These are phyloP conservation scores for Rhadina sibilatrix DNA, from an alignment of 2,113 vertebrate species.

Conservation along the genomic window DNA sequence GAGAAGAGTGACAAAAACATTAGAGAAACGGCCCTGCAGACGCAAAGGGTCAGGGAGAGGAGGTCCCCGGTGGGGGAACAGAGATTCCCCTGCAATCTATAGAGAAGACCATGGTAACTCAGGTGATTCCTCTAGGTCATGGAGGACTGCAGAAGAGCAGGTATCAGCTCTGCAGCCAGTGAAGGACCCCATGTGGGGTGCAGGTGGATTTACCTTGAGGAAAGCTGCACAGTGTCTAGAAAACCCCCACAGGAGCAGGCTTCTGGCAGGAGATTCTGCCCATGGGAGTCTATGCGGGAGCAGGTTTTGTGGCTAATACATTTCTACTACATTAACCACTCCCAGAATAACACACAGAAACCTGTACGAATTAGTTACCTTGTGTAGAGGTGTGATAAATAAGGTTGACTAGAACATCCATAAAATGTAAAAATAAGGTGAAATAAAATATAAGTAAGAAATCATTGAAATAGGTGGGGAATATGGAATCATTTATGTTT, in stretches of 20 bases:
- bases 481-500: background rate
- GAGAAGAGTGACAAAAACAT: background rate
- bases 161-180: background rate
- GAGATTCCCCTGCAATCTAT: background rate
- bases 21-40: background rate
- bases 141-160: background rate
- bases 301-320: background rate
- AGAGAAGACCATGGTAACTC: background rate
- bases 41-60: background rate
- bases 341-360: background rate
- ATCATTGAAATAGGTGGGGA: background rate
- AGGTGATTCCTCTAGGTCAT: background rate
- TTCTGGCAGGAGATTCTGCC: background rate
- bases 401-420: background rate
- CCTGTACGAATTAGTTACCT: background rate
- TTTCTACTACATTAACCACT: background rate
- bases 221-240: rapidly evolving
- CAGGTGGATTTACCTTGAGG: background rate
- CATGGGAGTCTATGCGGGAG: background rate
- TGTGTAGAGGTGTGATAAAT: background rate
- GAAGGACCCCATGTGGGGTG: background rate
- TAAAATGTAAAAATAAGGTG: background rate
- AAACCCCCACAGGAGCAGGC: background rate
- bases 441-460: background rate
- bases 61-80: background rate